These are phyloP conservation scores for Zophobas atratus DNA, from an alignment of 1,140 invertebrate genomes.

Conservation along the genomic window DNA sequence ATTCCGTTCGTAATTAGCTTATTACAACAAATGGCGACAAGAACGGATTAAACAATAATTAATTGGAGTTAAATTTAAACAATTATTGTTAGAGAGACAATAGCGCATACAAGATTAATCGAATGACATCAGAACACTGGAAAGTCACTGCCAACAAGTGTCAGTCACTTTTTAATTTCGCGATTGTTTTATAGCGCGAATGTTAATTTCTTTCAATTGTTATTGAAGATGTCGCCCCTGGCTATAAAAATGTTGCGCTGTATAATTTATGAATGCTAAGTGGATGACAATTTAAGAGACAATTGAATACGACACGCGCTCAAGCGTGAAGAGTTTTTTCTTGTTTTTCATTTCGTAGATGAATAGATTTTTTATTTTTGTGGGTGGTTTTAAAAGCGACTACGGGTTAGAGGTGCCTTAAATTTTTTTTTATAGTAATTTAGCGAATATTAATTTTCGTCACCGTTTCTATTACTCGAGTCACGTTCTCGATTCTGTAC, in stretches of 20 bases:
- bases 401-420: too few relatives aligned
- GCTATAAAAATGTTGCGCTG: neutral
- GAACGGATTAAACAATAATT: neutral
- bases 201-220: constrained; percentile 22
- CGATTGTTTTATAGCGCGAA: constrained; percentile 24
- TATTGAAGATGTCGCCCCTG: constrained; percentile 8
- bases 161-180: constrained; percentile 18
- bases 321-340: too few relatives aligned
- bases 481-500: too few relatives aligned
- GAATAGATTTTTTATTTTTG: too few relatives aligned
- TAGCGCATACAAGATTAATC: constrained; percentile 11
- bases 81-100: neutral
- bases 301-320: too few relatives aligned
- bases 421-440: too few relatives aligned
- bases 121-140: constrained; percentile 31
- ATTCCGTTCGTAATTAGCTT: neutral
- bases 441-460: too few relatives aligned
- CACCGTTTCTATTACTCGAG: too few relatives aligned
- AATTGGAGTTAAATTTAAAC: constrained; percentile 11
- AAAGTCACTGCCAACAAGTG: neutral
- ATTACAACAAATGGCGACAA: neutral
- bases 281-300: neutral
- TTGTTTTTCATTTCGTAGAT: too few relatives aligned
- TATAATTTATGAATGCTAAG: constrained; percentile 1
- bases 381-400: too few relatives aligned